These are phyloP conservation scores for Triplophysa siluroides DNA, from an alignment of 2,113 vertebrate species.

Conservation along the genomic window DNA sequence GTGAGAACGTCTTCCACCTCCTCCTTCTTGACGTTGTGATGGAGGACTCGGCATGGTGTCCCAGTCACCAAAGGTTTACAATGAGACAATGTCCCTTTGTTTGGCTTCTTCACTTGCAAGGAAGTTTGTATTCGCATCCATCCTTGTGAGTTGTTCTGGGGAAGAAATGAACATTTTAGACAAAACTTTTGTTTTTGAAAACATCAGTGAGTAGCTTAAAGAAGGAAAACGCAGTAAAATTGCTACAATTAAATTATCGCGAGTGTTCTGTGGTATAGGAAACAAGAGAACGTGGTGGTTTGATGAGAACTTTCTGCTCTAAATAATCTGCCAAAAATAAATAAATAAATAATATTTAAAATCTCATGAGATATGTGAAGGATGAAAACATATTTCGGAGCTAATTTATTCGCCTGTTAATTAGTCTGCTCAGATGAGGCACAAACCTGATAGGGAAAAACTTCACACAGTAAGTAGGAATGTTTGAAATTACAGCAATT, in stretches of 20 bases:
- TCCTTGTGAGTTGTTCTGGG: not conserved
- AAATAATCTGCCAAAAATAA: not conserved
- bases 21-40: conserved; percentile 43
- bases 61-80: conserved; percentile 40
- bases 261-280: not conserved
- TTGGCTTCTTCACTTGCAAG: conserved; percentile 15
- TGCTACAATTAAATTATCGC: not conserved
- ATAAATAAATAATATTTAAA: not conserved
- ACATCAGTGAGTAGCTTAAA: not conserved
- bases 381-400: conserved; percentile 16
- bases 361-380: not conserved
- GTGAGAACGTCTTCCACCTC: conserved; percentile 42
- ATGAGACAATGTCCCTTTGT: conserved; percentile 52
- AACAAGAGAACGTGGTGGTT: not conserved
- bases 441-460: not conserved
- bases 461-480: not conserved
- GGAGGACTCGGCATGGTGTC: conserved; percentile 47
- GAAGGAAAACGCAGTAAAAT: not conserved
- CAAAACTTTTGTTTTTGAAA: not conserved
- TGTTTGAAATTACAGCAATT: not conserved
- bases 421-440: conserved; percentile 7
- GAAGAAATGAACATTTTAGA: not conserved
- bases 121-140: not conserved
- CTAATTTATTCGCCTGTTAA: conserved; percentile 14
- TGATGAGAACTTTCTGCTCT: not conserved